Percentiles rank a stretch among this genome's conserved stretches.
Evolutionary conservation across 2,797 vertebrate genomes (phyloP).

Genomic region (Hyperoplus lanceolatus): DNA sequence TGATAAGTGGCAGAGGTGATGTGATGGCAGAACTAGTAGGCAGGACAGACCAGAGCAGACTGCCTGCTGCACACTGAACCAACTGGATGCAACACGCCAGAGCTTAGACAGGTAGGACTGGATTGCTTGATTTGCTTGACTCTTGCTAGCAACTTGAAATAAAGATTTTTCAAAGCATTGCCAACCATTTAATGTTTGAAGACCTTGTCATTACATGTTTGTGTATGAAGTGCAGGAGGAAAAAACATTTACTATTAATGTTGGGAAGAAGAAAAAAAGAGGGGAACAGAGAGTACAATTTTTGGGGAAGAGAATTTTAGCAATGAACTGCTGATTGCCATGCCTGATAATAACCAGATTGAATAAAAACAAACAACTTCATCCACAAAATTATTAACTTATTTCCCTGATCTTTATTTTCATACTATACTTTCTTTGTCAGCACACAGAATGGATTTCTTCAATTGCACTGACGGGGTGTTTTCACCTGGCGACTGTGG

Average conservation of each 20-base stretch:
- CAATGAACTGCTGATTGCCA: background rate
- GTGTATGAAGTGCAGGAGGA: conserved; percentile 26
- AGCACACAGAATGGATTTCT: conserved; percentile 90
- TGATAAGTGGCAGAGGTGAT: conserved; percentile 56
- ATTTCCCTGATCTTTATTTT: no score
- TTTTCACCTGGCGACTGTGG: conserved; percentile 80
- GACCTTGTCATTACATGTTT: conserved; percentile 35
- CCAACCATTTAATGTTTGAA: conserved; percentile 10
- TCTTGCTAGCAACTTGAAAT: conserved; percentile 14
- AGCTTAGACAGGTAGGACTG: conserved; percentile 65
- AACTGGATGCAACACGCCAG: conserved; percentile 40
- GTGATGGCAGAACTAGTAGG: conserved; percentile 65
- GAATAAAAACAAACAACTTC: conserved; percentile 1
- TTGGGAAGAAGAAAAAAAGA: background rate
- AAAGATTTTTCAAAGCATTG: conserved; percentile 21
- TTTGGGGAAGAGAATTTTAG: background rate
- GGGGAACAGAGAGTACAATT: background rate
- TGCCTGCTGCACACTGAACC: conserved; percentile 64
- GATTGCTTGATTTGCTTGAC: conserved; percentile 10
- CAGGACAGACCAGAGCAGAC: conserved; percentile 55
- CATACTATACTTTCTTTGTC: conserved; percentile 21
- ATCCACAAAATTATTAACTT: background rate
- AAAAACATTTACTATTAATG: conserved; percentile 17
- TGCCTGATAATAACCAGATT: background rate
- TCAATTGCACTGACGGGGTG: conserved; percentile 89